Percentiles rank a stretch among this genome's conserved stretches.
Conservation (phyloP, 2,113 vertebrate species). For the Microcebus griseorufus region DNA sequence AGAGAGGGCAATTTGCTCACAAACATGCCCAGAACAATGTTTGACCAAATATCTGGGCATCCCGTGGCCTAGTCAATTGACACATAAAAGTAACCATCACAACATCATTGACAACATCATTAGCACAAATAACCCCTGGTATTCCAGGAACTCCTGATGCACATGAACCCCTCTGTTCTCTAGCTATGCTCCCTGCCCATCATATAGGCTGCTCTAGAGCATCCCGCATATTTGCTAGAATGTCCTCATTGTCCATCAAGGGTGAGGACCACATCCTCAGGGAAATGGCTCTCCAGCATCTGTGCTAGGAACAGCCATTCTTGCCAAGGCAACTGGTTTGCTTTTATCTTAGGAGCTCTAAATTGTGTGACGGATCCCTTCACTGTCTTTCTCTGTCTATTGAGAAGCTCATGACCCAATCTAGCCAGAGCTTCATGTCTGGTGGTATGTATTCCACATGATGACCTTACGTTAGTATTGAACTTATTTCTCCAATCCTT, state of each 20-base stretch:
- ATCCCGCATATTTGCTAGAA: rapidly evolving
- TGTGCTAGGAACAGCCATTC: neutral
- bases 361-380: neutral
- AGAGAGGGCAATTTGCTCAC: no score
- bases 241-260: neutral
- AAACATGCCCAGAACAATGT: no score
- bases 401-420: neutral
- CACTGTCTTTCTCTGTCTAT: neutral
- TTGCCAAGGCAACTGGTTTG: neutral
- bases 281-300: neutral
- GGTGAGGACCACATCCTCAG: constrained; percentile 1
- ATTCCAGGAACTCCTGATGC: neutral
- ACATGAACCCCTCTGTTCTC: neutral
- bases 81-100: no score
- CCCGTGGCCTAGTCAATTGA: no score
- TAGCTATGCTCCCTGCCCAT: rapidly evolving
- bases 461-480: neutral
- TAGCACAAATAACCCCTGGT: neutral
- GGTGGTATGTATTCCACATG: rapidly evolving
- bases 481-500: neutral
- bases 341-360: neutral
- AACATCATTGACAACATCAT: neutral
- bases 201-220: neutral
- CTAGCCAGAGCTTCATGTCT: neutral
- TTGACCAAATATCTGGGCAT: no score